Conservation (phyloP, 2,113 vertebrate species). For the Dasyprocta punctata region DNA sequence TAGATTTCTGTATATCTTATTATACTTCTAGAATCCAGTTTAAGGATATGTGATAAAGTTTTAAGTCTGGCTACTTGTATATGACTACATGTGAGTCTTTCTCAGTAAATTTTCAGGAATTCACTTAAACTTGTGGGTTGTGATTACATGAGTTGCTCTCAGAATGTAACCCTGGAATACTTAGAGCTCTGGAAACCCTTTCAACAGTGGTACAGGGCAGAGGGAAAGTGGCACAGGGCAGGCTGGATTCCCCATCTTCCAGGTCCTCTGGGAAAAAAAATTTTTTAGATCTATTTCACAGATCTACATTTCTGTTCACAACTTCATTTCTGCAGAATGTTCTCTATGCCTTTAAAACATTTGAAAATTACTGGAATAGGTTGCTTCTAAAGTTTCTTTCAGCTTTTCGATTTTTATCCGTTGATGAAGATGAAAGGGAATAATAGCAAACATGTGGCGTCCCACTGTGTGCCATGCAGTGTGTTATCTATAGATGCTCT, state of each 20-base stretch:
- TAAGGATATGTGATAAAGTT: background rate
- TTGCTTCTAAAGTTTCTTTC: background rate
- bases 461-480: no score
- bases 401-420: background rate
- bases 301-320: background rate
- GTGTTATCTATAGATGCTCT: background rate
- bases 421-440: background rate
- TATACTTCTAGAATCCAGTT: background rate
- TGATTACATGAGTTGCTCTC: background rate
- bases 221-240: accelerated
- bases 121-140: background rate
- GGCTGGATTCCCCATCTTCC: background rate
- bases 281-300: background rate
- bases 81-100: background rate
- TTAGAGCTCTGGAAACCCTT: background rate
- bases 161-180: background rate
- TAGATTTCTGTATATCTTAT: background rate
- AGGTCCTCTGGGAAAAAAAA: background rate
- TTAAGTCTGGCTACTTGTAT: background rate
- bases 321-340: background rate
- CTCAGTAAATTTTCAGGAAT: background rate
- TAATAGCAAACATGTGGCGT: background rate
- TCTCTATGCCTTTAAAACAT: background rate
- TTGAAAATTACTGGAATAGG: background rate
- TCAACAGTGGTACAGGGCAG: background rate